Evolutionary conservation across 2,888 invertebrate species (phyloP), one percentile per base, ranked within the genome.

Genomic region (Ypsolopha scabrella): DNA sequence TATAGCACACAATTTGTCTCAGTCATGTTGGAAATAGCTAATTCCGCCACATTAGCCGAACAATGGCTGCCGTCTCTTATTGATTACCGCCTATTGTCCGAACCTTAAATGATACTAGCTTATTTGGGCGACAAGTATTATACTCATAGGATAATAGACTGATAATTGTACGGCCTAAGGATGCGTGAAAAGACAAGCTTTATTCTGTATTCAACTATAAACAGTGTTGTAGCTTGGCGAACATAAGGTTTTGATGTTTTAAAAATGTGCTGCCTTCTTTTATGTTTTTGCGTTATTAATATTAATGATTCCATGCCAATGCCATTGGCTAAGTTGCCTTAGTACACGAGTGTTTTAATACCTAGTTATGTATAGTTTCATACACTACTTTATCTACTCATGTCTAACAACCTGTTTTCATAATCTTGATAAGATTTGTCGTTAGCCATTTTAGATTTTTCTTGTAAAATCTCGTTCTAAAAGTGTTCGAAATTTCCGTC

Each of bases 1-100:
- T 69, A 37, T 49, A 49, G 58, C 64, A 64, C 74, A 80, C 79
- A 81, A 85, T 85, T 85, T 83, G 79, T 85, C 85, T 85, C 83
- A 83, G 85, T 85, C 85, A 79, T 66, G 72, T 65, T 72, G 75
- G 74, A 83, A 85, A 81, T 80, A 82, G 83, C 82, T 83, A 83
- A 85, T 85, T 81, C 80, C 80, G 76, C 73, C 80, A 81, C 80
- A 81, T 81, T 85, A 82, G 72, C 70, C 70, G 72, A 72, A 85
- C 85, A 85, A 85, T 80, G 69, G 80, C 63, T 65, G 70, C 64
- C 66, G 68, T 67, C 70, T 70, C 79, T 81, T 83, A 85, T 85
- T 85, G 85, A 85, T 85, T 82, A 80, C 80, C 65, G 55, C 55
- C 81, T 70, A 82, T 85, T 85, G 83, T 85, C 76, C 79, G 70